A percentile compares a stretch with the other conserved stretches of the same genome.
Evolutionary conservation across 2,888 invertebrate genomes (phyloP).

Genomic region (Nomada lathburiana): DNA sequence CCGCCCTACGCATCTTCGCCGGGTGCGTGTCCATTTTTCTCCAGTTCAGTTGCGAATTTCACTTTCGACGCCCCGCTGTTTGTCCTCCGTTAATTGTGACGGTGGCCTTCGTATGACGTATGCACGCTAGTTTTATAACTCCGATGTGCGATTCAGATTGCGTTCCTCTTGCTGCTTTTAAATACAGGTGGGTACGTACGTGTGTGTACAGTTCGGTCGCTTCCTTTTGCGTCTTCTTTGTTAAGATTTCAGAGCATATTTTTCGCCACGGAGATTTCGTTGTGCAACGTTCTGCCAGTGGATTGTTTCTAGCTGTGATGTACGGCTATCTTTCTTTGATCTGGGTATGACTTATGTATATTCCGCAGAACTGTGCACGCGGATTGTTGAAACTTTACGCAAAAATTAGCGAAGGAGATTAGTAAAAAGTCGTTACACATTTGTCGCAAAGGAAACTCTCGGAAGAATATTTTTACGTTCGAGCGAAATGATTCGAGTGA

Average conservation of each 20-base stretch:
- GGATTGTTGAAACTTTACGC: too few species aligned
- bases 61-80: background rate
- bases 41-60: conserved; percentile 8
- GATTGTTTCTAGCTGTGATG: too few species aligned
- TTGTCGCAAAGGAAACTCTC: too few species aligned
- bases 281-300: too few species aligned
- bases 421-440: too few species aligned
- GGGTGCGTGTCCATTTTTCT: background rate
- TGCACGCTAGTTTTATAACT: background rate
- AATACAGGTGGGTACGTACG: background rate
- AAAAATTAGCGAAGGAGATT: too few species aligned
- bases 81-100: background rate
- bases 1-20: conserved; percentile 3
- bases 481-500: conserved; percentile 3
- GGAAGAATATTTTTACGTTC: background rate
- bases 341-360: too few species aligned
- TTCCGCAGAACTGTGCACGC: too few species aligned
- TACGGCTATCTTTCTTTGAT: too few species aligned
- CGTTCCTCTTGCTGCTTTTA: background rate
- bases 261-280: too few species aligned
- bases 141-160: background rate
- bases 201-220: background rate
- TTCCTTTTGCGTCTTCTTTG: background rate
- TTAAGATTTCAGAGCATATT: background rate
- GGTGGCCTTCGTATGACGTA: background rate